phyloP scores from a whole-genome alignment of 2,888 invertebrate genomes.

The Hydroisotoma schaefferi region DNA sequence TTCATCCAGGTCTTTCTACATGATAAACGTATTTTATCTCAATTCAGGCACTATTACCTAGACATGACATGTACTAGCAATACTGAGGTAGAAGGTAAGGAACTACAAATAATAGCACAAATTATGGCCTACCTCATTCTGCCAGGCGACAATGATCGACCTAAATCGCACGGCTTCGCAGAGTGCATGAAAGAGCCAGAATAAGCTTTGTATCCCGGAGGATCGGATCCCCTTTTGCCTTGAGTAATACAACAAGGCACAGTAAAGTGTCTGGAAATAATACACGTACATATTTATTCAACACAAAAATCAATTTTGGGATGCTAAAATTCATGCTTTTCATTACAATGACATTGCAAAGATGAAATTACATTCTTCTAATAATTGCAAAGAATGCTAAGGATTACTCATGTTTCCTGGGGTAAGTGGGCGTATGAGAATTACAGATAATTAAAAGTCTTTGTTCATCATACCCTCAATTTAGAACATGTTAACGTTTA shows the following conservation, averaged over 20 bases:
- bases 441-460: neutral
- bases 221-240: constrained; percentile 86
- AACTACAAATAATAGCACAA: neutral
- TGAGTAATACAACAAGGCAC: no score
- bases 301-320: neutral
- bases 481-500: no score
- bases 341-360: neutral
- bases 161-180: constrained; percentile 72
- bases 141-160: constrained; percentile 52
- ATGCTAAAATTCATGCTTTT: neutral
- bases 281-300: no score
- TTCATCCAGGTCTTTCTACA: neutral
- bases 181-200: constrained; percentile 76
- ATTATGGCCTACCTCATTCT: neutral
- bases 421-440: neutral
- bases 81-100: no score
- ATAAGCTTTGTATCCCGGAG: constrained; percentile 84
- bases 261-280: no score
- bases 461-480: no score
- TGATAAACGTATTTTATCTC: neutral
- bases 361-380: neutral
- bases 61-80: no score
- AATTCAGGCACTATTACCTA: neutral
- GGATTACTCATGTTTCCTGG: no score
- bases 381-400: neutral